A percentile compares a stretch with the other conserved stretches of the same genome.
Conservation (phyloP, 2,888 invertebrate genomes). For the Limnephilus marmoratus region DNA sequence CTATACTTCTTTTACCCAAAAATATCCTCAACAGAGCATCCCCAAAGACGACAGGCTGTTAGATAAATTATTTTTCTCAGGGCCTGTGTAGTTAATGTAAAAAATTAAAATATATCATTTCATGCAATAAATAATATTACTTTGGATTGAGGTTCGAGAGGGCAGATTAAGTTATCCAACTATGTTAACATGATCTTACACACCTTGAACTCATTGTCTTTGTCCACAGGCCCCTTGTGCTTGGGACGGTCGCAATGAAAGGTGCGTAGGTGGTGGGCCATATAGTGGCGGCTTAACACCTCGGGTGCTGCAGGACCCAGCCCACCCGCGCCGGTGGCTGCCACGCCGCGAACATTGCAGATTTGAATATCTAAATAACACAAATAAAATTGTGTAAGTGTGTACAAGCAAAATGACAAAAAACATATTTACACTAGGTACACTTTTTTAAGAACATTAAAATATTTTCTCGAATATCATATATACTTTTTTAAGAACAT, state of each 20-base stretch:
- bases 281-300: constrained; percentile 92
- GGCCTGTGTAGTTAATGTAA: no score
- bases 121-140: neutral
- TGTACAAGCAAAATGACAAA: neutral
- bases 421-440: neutral
- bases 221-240: constrained; percentile 92
- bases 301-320: constrained; percentile 84
- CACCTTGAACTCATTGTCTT: constrained; percentile 96
- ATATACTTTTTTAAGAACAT: neutral
- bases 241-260: constrained; percentile 94
- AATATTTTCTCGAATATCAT: neutral
- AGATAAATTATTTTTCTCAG: no score
- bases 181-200: constrained; percentile 39
- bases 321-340: constrained; percentile 80
- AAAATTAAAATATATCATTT: no score
- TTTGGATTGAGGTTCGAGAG: neutral
- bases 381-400: neutral
- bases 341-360: constrained; percentile 94
- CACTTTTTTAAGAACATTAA: neutral
- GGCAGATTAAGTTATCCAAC: constrained; percentile 19
- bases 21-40: no score
- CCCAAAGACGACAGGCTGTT: no score
- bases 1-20: no score
- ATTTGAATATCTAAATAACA: constrained; percentile 88
- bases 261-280: constrained; percentile 92